These are phyloP conservation scores for Riparia riparia DNA, from an alignment of 2,113 vertebrate species.

Conservation along the genomic window DNA sequence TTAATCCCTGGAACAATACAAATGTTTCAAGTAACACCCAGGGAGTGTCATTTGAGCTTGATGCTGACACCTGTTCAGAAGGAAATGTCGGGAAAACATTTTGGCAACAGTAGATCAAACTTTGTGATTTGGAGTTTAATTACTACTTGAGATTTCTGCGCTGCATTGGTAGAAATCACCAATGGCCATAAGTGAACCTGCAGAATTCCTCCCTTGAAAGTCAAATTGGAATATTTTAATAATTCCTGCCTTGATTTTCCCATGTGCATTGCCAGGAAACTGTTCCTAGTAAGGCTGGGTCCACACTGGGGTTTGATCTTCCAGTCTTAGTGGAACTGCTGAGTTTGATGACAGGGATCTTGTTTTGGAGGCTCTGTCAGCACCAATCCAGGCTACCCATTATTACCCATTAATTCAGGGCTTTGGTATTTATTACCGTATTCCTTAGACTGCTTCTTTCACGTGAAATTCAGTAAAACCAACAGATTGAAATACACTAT, in stretches of 20 bases:
- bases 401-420: not conserved
- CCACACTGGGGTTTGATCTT: not conserved
- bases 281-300: not conserved
- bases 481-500: not conserved
- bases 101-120: not conserved
- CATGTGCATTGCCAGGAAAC: not conserved
- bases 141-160: not conserved
- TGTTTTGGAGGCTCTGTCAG: not conserved
- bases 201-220: not conserved
- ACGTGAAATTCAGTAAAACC: not conserved
- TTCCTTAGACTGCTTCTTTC: not conserved
- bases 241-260: not conserved
- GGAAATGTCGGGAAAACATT: not conserved
- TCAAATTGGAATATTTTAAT: not conserved
- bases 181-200: not conserved
- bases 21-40: not conserved
- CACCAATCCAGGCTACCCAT: not conserved
- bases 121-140: not conserved
- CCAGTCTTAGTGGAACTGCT: not conserved
- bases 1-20: not conserved
- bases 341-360: not conserved
- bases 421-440: not conserved
- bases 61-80: not conserved
- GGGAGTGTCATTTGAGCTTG: not conserved
- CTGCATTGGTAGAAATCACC: not conserved